Conservation (phyloP, 2,113 vertebrate genomes). For the Thalassoma bifasciatum region DNA sequence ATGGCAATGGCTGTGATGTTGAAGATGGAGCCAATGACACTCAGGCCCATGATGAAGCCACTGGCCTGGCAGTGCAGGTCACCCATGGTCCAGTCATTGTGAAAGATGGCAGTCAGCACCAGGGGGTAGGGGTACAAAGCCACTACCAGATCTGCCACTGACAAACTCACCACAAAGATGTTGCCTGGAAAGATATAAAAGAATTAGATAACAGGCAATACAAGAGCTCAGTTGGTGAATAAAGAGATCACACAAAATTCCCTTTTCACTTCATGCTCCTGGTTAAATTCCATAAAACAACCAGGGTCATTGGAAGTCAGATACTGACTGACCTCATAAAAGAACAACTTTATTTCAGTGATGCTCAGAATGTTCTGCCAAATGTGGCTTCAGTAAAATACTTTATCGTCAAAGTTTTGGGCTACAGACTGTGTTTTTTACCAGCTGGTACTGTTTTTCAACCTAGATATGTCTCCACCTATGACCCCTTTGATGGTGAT, state of each 20-base stretch:
- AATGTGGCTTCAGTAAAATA: neutral
- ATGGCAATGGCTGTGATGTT: conserved; percentile 82
- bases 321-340: conserved; percentile 17
- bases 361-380: too few species aligned
- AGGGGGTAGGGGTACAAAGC: conserved; percentile 84
- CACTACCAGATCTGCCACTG: conserved; percentile 82
- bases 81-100: conserved; percentile 83
- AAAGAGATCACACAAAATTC: conserved; percentile 15
- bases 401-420: conserved; percentile 2
- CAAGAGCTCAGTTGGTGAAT: conserved; percentile 19
- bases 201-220: conserved; percentile 26
- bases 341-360: conserved; percentile 13
- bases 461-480: neutral
- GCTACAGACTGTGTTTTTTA: neutral
- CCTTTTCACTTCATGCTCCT: neutral
- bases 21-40: conserved; percentile 84
- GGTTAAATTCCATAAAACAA: conserved; percentile 41
- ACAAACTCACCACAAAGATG: conserved; percentile 84
- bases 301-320: conserved; percentile 11
- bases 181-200: conserved; percentile 75
- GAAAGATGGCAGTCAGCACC: conserved; percentile 83
- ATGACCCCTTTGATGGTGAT: neutral
- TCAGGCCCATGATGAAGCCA: conserved; percentile 85
- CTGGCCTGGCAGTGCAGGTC: conserved; percentile 83
- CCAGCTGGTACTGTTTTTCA: neutral